Conservation (phyloP, 2,113 vertebrate species). For the Anarhynchus alexandrinus region DNA sequence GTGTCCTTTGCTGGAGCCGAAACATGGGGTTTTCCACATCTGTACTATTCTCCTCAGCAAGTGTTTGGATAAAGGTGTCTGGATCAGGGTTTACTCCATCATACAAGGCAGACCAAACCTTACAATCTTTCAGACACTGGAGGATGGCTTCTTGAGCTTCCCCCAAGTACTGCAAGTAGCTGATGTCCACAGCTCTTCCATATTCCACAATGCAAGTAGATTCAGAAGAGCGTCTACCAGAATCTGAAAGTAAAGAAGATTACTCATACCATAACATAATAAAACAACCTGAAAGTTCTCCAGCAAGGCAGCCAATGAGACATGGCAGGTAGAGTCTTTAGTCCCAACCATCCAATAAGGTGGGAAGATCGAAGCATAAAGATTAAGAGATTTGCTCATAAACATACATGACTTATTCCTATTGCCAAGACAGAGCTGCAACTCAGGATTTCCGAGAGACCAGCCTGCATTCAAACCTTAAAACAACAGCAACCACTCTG, state of each 20-base stretch:
- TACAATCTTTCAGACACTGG: slow-evolving; percentile 83
- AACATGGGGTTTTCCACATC: slow-evolving; percentile 10
- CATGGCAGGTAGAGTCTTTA: background rate
- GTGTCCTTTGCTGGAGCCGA: slow-evolving; percentile 21
- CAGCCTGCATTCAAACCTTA: background rate
- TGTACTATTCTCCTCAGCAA: slow-evolving; percentile 71
- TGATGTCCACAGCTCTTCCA: slow-evolving; percentile 87
- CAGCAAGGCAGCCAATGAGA: background rate
- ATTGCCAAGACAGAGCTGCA: background rate
- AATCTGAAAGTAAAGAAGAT: slow-evolving; percentile 56
- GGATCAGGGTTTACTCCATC: slow-evolving; percentile 88
- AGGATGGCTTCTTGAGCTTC: slow-evolving; percentile 87
- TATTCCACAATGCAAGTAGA: slow-evolving; percentile 86
- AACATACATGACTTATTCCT: background rate
- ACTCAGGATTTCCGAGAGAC: background rate
- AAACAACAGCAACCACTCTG: background rate
- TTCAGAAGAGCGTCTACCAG: slow-evolving; percentile 32
- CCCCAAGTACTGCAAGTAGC: slow-evolving; percentile 93
- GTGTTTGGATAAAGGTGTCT: slow-evolving; percentile 76
- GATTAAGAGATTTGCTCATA: background rate
- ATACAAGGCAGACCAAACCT: slow-evolving; percentile 90
- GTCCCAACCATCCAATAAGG: background rate
- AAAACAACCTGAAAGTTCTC: background rate
- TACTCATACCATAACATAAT: background rate
- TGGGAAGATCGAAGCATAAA: background rate